Conservation (phyloP, 2,888 invertebrate genomes). For the Plebejus melissa region DNA sequence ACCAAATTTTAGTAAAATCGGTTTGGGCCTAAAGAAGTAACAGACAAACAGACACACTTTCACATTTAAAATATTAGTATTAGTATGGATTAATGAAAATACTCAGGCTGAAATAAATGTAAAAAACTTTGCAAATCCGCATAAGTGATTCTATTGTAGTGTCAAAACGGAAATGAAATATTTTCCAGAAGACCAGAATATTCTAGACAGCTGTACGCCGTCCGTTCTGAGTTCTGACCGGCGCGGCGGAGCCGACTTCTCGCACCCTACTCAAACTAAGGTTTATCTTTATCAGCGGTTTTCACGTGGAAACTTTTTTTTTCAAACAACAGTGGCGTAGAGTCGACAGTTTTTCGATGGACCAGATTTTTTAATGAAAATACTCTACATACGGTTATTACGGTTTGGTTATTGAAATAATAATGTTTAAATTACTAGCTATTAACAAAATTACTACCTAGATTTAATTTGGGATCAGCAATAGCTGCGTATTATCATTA, state of each 20-base stretch:
- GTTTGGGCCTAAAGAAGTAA: neutral
- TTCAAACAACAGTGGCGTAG: conserved; percentile 35
- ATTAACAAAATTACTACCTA: too few relatives aligned
- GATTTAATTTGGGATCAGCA: too few relatives aligned
- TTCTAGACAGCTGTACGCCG: neutral
- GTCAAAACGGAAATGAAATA: neutral
- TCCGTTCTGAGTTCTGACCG: neutral
- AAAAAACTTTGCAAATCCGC: neutral
- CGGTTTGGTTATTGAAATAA: too few relatives aligned
- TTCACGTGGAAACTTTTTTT: conserved; percentile 43
- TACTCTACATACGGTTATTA: too few relatives aligned
- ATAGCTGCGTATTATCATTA: too few relatives aligned
- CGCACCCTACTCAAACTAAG: conserved; percentile 43
- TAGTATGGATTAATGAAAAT: too few relatives aligned
- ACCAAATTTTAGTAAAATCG: too few relatives aligned
- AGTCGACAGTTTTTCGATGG: conserved; percentile 20
- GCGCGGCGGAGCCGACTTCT: conserved; percentile 1
- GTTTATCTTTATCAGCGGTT: conserved; percentile 45
- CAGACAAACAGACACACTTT: neutral
- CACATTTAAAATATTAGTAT: neutral
- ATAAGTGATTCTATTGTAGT: conserved; percentile 1
- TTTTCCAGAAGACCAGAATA: neutral
- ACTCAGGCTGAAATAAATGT: neutral
- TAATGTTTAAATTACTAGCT: too few relatives aligned
- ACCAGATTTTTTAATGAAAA: neutral